phyloP scores from a whole-genome alignment of 1,140 invertebrate genomes.

The Brachionus rotundiformis region DNA sequence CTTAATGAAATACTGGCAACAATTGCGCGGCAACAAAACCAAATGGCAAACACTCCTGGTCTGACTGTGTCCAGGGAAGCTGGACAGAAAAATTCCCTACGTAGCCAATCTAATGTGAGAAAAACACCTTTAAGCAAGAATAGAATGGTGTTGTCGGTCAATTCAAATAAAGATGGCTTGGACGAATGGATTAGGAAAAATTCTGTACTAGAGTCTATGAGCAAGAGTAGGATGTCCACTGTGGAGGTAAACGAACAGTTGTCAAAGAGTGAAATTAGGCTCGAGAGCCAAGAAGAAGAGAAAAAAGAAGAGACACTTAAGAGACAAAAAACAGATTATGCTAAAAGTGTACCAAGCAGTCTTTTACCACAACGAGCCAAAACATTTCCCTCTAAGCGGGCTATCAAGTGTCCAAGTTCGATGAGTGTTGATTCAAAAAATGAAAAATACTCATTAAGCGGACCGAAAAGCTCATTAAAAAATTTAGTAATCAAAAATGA shows the following conservation, averaged over 20 bases:
- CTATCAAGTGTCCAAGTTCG: not conserved
- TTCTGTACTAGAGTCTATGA: not conserved
- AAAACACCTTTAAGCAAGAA: not conserved
- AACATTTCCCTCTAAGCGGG: not conserved
- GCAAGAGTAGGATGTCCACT: not conserved
- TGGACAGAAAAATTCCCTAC: not conserved
- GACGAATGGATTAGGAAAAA: constrained; percentile 35
- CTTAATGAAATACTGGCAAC: not conserved
- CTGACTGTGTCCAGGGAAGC: not conserved
- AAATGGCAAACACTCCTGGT: not conserved
- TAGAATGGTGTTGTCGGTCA: not conserved
- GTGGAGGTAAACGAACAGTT: not conserved
- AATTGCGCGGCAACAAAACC: not conserved
- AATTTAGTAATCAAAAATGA: constrained; percentile 14
- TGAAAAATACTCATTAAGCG: not conserved
- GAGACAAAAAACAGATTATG: not conserved
- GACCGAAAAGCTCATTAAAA: constrained; percentile 13
- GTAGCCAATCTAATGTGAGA: not conserved
- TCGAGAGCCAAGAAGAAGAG: not conserved
- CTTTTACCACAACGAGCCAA: not conserved
- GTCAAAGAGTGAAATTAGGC: not conserved
- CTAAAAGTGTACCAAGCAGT: not conserved
- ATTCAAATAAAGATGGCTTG: not conserved
- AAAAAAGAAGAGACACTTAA: not conserved
- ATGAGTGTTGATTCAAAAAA: constrained; percentile 12